Evolutionary conservation across 2,888 invertebrate species (phyloP).

Genomic region (Chrysina gloriosa): DNA sequence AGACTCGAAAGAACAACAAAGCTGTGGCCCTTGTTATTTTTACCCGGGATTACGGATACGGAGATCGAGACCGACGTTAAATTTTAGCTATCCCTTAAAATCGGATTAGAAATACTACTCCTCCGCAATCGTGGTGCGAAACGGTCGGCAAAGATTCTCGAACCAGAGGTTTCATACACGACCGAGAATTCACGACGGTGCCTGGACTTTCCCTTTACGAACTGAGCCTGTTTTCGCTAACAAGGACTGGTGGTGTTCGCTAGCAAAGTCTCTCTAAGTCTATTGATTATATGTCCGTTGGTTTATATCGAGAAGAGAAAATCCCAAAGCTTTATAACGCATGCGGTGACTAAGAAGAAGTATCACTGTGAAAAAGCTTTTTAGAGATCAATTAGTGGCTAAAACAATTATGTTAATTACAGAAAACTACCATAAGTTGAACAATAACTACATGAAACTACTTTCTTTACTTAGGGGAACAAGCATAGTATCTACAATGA

Average conservation of each 20-base stretch:
- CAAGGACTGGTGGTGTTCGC: conserved; percentile 52
- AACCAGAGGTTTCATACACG: not conserved
- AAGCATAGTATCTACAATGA: no score
- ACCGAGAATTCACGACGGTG: conserved; percentile 17
- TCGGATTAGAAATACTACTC: conserved; percentile 43
- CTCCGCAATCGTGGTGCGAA: conserved; percentile 24
- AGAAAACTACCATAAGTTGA: no score
- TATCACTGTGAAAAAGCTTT: not conserved
- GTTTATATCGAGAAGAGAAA: conserved; percentile 34
- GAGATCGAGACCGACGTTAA: conserved; percentile 57
- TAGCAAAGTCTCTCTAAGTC: conserved; percentile 52
- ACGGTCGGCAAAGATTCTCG: conserved; percentile 22
- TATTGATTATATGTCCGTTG: conserved; percentile 51
- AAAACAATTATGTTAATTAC: no score
- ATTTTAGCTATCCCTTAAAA: conserved; percentile 54
- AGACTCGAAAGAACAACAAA: conserved; percentile 15
- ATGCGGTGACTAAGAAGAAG: not conserved
- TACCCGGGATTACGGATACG: conserved; percentile 52
- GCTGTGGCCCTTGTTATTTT: conserved; percentile 55
- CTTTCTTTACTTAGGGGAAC: no score
- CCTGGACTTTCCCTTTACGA: not conserved
- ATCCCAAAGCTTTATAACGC: conserved; percentile 40
- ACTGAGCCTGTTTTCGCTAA: conserved; percentile 51
- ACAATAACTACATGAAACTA: no score
- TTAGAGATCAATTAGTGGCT: not conserved